Evolutionary conservation across 2,797 vertebrate species (phyloP), one percentile per base, ranked within the genome.

Genomic region (Nothura maculosa): DNA sequence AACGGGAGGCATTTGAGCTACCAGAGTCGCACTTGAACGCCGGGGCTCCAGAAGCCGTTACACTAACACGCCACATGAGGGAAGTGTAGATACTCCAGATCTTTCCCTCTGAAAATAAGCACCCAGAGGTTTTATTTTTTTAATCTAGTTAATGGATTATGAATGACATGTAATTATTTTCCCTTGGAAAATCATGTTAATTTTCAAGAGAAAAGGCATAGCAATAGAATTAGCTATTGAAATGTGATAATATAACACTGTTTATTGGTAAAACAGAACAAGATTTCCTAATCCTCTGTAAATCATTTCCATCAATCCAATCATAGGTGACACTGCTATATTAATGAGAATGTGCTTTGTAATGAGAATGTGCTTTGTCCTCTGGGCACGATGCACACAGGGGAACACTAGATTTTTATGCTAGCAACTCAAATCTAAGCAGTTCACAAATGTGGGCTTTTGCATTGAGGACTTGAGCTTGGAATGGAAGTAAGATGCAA

Each of bases 81-180:
- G 96, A 97, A 95, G 89, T 93, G 82, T 73, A 88, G 91, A 85
- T 94, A 93, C 89, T 97, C 64, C 6, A 82, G 89, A 94, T 24
- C 87, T 88, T 34, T 88, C 52, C 68, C 64, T 77, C 61, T 68
- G 80, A 92, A 92, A 96, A 94, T 77, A 93, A 85, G 47, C 62
- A 85, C 78, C 76, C 68, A 80, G 27, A 87, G 57, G 32, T 75
- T 94, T 93, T 94, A 54, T 81, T 90, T 85, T 93, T 89, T 82
- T 43, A 48, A 90, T 92, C 87, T 94, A 68, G 68, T 96, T 96
- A 97, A 97, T 96, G 89, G 95, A 96, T 96, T 96, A 96, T 96
- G 95, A 97, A 96, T 91, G 92, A 95, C 95, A 92, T 43, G 36
- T 95, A 97, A 97, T 97, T 97, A 95, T 97, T 97, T 96, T 89